Conservation (phyloP, 2,888 invertebrate genomes). For the Synergus itoensis region DNA sequence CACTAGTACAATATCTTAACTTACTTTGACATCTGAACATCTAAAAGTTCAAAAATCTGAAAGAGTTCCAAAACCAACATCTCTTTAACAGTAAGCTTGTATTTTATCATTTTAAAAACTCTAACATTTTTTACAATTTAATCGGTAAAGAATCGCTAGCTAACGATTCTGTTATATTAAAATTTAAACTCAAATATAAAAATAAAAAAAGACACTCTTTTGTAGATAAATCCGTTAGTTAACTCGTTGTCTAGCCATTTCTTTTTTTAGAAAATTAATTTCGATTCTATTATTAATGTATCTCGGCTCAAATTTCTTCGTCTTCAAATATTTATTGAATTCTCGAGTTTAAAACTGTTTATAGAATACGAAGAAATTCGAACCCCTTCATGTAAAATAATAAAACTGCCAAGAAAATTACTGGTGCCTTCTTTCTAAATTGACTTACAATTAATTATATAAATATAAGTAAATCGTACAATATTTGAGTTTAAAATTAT, state of each 20-base stretch:
- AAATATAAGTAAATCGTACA: not conserved
- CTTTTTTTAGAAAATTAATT: not conserved
- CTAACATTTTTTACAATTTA: not conserved
- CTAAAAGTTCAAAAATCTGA: too few species aligned
- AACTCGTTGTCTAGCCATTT: not conserved
- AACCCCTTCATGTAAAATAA: not conserved
- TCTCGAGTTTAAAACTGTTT: not conserved
- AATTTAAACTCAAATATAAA: not conserved
- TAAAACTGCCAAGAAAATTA: conserved; percentile 8
- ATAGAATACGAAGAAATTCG: conserved; percentile 1
- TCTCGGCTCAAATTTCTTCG: not conserved
- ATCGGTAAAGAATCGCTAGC: not conserved
- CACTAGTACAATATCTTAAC: conserved; percentile 60
- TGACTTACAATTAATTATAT: not conserved
- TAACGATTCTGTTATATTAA: not conserved
- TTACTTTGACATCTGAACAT: not conserved
- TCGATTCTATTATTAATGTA: not conserved
- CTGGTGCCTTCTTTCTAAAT: not conserved
- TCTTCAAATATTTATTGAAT: conserved; percentile 5
- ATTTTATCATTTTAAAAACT: not conserved
- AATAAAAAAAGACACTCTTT: not conserved
- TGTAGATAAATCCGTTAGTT: not conserved
- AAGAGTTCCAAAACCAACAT: not conserved
- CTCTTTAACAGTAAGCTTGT: not conserved
- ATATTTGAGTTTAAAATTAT: not conserved